Evolutionary conservation across 1,140 invertebrate species (phyloP).

Genomic region (Thaumatotibia leucotreta): DNA sequence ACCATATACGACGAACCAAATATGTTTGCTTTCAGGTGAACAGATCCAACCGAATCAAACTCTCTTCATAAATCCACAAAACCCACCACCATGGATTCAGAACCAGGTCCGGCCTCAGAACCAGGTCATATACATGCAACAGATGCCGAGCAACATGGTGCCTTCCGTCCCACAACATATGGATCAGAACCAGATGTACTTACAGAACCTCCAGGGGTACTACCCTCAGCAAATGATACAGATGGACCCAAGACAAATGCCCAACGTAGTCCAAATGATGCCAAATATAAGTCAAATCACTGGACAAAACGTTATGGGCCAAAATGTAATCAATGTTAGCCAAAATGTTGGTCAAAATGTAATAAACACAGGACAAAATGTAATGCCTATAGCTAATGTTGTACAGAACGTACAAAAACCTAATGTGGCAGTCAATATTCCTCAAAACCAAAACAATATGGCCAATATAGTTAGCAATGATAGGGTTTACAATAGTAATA

Average conservation of each 20-base stretch:
- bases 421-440: not conserved
- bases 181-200: slow-evolving; percentile 54
- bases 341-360: slow-evolving; percentile 1
- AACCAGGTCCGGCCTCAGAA: slow-evolving; percentile 59
- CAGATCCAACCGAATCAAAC: slow-evolving; percentile 62
- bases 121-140: slow-evolving; percentile 59
- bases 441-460: not conserved
- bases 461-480: not conserved
- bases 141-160: slow-evolving; percentile 46
- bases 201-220: slow-evolving; percentile 47
- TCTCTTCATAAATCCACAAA: slow-evolving; percentile 57
- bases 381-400: not conserved
- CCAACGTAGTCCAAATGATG: slow-evolving; percentile 35
- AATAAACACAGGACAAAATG: not conserved
- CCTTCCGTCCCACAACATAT: slow-evolving; percentile 42
- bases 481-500: not conserved
- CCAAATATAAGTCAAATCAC: not conserved
- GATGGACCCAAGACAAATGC: slow-evolving; percentile 45
- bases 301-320: not conserved
- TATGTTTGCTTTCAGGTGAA: slow-evolving; percentile 44
- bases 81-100: slow-evolving; percentile 64
- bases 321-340: not conserved
- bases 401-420: not conserved
- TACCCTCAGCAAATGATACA: slow-evolving; percentile 54
- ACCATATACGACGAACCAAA: too few species aligned